Conservation (phyloP, 2,797 vertebrate species). For the Ispidina picta region DNA sequence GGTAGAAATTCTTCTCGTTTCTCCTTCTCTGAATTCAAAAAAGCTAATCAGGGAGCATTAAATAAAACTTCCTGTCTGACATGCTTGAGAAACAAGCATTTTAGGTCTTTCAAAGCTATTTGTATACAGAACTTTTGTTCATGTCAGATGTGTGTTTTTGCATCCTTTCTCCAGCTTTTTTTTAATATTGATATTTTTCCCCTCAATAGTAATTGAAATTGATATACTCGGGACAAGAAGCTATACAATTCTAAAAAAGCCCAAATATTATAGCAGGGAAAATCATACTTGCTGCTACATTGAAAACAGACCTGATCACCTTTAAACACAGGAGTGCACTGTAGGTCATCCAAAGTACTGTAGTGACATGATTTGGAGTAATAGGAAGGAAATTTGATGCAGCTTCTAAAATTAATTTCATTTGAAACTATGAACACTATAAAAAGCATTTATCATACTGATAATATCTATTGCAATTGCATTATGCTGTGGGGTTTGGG, state of each 20-base stretch:
- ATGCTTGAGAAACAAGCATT: not conserved
- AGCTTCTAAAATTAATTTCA: conserved; percentile 31
- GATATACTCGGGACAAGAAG: not conserved
- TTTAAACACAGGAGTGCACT: not conserved
- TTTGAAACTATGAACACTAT: conserved; percentile 9
- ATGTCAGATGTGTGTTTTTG: not conserved
- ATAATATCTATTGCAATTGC: conserved; percentile 1
- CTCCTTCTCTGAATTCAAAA: not conserved
- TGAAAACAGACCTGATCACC: not conserved
- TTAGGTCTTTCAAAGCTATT: not conserved
- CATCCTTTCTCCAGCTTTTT: not conserved
- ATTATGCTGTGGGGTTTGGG: not conserved
- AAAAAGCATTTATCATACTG: conserved; percentile 21
- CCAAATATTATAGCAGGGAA: not conserved
- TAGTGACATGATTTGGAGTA: conserved; percentile 12
- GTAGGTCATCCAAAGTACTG: not conserved
- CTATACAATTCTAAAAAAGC: not conserved
- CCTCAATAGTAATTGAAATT: not conserved
- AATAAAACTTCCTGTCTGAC: not conserved
- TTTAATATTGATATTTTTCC: not conserved
- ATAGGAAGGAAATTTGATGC: conserved; percentile 30
- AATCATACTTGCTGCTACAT: not conserved
- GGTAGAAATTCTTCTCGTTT: conserved; percentile 13
- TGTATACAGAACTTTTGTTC: not conserved
- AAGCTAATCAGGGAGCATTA: not conserved